Conservation (phyloP, 2,888 invertebrate species). For the Chromoteleia sp. region DNA sequence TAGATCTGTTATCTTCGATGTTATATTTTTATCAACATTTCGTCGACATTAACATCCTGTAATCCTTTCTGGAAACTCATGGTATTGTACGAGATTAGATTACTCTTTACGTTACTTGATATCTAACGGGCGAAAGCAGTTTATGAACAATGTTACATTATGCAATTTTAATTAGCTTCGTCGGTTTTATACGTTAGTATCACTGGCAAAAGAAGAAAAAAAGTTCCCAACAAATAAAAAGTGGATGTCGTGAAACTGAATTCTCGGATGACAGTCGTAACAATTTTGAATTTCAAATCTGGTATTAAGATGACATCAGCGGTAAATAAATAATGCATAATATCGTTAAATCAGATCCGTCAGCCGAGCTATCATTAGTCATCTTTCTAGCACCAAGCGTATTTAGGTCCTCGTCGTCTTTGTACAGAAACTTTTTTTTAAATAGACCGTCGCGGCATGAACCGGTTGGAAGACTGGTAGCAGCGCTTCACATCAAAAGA, state of each 20-base stretch:
- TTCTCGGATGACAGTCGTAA: constrained; percentile 20
- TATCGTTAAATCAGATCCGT: constrained; percentile 41
- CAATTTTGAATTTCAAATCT: constrained; percentile 33
- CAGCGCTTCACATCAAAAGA: constrained; percentile 69
- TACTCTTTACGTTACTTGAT: neutral
- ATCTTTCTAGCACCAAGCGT: constrained; percentile 50
- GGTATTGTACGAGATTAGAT: neutral
- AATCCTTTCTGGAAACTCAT: neutral
- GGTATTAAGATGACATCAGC: constrained; percentile 37
- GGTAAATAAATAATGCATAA: constrained; percentile 51
- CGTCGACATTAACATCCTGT: no score
- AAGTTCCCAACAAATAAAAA: neutral
- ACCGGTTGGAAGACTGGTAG: constrained; percentile 66
- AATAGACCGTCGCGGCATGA: constrained; percentile 52
- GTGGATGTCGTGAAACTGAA: constrained; percentile 19
- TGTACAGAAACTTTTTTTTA: constrained; percentile 51
- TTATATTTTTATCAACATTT: no score
- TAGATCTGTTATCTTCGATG: no score
- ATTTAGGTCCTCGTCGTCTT: constrained; percentile 45
- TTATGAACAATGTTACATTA: constrained; percentile 14
- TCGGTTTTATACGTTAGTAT: neutral
- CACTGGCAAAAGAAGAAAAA: neutral
- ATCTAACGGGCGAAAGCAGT: neutral
- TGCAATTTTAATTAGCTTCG: constrained; percentile 19
- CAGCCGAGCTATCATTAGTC: constrained; percentile 49